These are phyloP conservation scores for Clarias magur DNA, from an alignment of 2,113 vertebrate genomes.

Conservation along the genomic window DNA sequence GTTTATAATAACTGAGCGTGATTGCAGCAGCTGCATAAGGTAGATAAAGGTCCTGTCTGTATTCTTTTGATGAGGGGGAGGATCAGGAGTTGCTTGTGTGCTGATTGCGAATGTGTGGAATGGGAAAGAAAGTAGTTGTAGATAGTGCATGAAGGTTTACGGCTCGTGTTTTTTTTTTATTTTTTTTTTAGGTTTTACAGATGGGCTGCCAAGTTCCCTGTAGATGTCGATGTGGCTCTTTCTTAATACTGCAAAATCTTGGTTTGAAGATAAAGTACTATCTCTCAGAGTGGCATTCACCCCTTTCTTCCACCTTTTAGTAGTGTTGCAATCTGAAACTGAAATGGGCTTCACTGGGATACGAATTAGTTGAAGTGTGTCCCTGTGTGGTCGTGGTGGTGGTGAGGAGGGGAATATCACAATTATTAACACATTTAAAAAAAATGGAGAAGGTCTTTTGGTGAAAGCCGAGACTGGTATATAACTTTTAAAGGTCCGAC, in stretches of 20 bases:
- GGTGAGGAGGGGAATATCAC: neutral
- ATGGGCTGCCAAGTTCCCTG: slow-evolving; percentile 32
- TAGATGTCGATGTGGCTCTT: slow-evolving; percentile 8
- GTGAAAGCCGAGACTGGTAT: neutral
- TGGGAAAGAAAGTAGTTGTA: slow-evolving; percentile 30
- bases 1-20: slow-evolving; percentile 48
- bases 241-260: slow-evolving; percentile 1
- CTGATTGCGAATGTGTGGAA: slow-evolving; percentile 49
- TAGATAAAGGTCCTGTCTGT: slow-evolving; percentile 56
- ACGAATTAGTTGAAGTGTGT: neutral
- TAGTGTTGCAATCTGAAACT: neutral
- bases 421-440: too few species aligned
- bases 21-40: slow-evolving; percentile 48
- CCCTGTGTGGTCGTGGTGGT: too few species aligned
- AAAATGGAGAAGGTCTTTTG: neutral
- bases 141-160: slow-evolving; percentile 22
- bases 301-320: neutral
- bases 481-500: neutral
- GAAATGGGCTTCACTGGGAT: neutral
- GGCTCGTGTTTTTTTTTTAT: slow-evolving; percentile 2
- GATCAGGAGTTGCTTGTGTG: slow-evolving; percentile 54
- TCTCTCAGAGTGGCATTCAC: neutral
- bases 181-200: slow-evolving; percentile 24
- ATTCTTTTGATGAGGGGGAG: slow-evolving; percentile 48
- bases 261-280: neutral